These are phyloP conservation scores for Osmerus eperlanus DNA, from an alignment of 2,113 vertebrate genomes.

Conservation along the genomic window DNA sequence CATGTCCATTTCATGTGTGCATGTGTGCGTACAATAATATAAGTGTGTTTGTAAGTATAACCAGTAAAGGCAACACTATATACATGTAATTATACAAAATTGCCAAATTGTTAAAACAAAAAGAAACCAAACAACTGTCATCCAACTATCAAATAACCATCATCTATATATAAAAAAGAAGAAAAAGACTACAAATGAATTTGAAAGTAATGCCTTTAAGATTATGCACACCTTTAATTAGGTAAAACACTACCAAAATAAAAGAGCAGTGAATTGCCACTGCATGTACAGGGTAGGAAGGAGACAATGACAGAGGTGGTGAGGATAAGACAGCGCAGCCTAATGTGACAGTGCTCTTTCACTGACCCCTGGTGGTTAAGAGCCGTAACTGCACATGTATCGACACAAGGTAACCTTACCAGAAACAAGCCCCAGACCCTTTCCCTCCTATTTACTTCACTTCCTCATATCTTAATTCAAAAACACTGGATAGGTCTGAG, in stretches of 20 bases:
- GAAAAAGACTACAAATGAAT: constrained; percentile 36
- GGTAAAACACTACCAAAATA: constrained; percentile 45
- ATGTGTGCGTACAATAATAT: constrained; percentile 30
- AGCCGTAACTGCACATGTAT: constrained; percentile 34
- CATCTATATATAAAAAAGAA: constrained; percentile 50
- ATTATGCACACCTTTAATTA: constrained; percentile 62
- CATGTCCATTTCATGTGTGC: constrained; percentile 43
- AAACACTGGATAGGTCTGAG: not conserved
- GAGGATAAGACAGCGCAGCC: constrained; percentile 22
- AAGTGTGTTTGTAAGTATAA: constrained; percentile 45
- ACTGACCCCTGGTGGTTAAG: constrained; percentile 50
- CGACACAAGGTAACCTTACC: not conserved
- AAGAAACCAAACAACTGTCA: constrained; percentile 44
- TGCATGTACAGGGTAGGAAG: constrained; percentile 34
- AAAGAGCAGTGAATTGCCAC: constrained; percentile 41
- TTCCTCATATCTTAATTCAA: constrained; percentile 4
- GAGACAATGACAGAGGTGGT: constrained; percentile 22
- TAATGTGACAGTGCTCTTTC: constrained; percentile 34
- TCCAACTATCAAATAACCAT: constrained; percentile 62
- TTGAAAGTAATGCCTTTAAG: constrained; percentile 43
- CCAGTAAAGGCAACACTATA: constrained; percentile 70
- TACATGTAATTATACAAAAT: constrained; percentile 66
- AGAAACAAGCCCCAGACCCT: not conserved
- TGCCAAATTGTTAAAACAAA: constrained; percentile 50
- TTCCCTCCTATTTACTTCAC: not conserved